These are phyloP conservation scores for Anagrus nilaparvatae DNA, from an alignment of 1,140 invertebrate genomes.

Conservation along the genomic window DNA sequence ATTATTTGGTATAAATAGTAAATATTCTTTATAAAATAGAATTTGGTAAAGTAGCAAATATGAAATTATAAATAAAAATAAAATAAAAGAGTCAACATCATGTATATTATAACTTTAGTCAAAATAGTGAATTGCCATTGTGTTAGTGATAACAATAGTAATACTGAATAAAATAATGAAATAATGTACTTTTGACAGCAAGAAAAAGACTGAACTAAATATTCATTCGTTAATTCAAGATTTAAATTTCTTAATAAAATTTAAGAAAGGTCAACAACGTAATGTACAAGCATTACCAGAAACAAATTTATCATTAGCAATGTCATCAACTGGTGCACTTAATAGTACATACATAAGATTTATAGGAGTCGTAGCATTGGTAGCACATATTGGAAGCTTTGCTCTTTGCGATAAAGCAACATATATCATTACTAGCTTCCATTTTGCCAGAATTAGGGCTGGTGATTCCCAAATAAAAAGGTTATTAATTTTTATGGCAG, in stretches of 20 bases:
- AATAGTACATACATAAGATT: constrained; percentile 94
- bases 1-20: too few species aligned
- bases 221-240: constrained; percentile 71
- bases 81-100: too few species aligned
- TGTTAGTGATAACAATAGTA: too few species aligned
- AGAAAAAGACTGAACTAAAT: constrained; percentile 66
- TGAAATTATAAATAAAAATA: too few species aligned
- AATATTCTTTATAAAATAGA: too few species aligned
- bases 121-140: too few species aligned
- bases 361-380: constrained; percentile 69
- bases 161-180: too few species aligned
- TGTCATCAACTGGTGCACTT: constrained; percentile 60
- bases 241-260: constrained; percentile 67
- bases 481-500: constrained; percentile 95
- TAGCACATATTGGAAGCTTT: constrained; percentile 91
- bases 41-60: too few species aligned
- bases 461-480: constrained; percentile 82
- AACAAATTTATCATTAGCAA: constrained; percentile 56
- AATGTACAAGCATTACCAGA: constrained; percentile 64
- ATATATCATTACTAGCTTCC: constrained; percentile 70
- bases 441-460: constrained; percentile 86
- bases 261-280: constrained; percentile 63
- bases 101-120: too few species aligned
- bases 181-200: constrained; percentile 65
- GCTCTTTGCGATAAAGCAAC: constrained; percentile 77